Evolutionary conservation across 2,888 invertebrate species (phyloP), one percentile per base, ranked within the genome.

Genomic region (Monoplex corrugatus): DNA sequence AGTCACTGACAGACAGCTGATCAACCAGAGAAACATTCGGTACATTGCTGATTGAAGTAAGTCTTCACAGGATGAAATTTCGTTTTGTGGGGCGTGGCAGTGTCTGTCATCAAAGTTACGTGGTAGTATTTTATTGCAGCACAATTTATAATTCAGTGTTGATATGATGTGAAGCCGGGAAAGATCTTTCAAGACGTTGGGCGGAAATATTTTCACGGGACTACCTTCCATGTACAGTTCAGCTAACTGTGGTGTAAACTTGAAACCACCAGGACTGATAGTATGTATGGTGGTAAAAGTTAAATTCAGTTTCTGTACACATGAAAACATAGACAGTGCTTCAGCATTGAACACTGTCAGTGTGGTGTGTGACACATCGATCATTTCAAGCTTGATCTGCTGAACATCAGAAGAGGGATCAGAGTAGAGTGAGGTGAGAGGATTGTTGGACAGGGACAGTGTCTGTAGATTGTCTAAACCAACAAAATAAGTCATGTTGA

Each of bases 391-490:
- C 6, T 40, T 6, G 28, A 3, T 28, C 28, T 78, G 78, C 6
- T 23, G 40, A 3, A 43, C 2, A 23, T 0, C 40, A 28, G 78
- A 16, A 6, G 78, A 78, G 3, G 13, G 16, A 78, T 43, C 40
- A 78, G 40, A 5, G 5, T 32, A 40, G 32, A 78, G 0, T 23
- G 28, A 78, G 16, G 78, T 78, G 40, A 78, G 19, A 23, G 78
- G 78, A 43, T 78, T 78, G 43, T 78, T 43, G 43, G 78, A 78
- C 78, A 78, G 78, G 0, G 78, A 78, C 43, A 78, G 28, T 16
- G 6, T 78, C 23, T 40, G 78, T 5, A 78, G 78, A 78, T 78
- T 78, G 40, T 40, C 19, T 43, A 78, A 32, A 23, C 40, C 23
- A 32, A 40, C 23, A 40, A 78, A 28, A 8, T 28, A 43, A 23